phyloP scores from a whole-genome alignment of 1,140 invertebrate genomes.

The Cyclargus thomasi region DNA sequence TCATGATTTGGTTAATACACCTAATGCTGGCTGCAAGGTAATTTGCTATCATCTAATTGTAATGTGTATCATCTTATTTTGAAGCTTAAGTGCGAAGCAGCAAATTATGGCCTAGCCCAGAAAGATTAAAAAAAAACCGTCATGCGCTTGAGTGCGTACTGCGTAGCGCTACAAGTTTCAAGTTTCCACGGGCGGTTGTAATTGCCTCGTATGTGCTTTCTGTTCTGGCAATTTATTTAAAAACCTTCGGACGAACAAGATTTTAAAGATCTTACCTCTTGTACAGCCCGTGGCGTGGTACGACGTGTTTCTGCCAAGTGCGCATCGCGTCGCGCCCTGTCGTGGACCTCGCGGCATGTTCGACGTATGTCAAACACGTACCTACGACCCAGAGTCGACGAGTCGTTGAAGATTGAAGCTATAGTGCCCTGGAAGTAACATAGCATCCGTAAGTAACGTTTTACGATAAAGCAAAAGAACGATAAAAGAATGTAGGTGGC shows the following conservation, averaged over 20 bases:
- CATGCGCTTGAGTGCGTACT: too few species aligned
- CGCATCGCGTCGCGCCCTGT: conserved; percentile 84
- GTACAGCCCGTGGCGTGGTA: conserved; percentile 28
- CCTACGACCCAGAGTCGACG: conserved; percentile 88
- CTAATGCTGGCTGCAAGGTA: too few species aligned
- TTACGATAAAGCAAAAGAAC: too few species aligned
- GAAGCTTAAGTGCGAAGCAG: too few species aligned
- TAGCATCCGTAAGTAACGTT: not conserved
- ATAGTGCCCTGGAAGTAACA: conserved; percentile 82
- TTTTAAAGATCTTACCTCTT: conserved; percentile 24
- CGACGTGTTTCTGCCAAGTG: conserved; percentile 40
- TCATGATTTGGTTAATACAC: not conserved
- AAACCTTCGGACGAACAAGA: not conserved
- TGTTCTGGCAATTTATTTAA: not conserved
- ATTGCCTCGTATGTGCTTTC: too few species aligned
- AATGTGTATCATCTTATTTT: too few species aligned
- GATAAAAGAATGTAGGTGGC: too few species aligned
- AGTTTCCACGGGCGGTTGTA: too few species aligned
- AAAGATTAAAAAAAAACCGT: too few species aligned
- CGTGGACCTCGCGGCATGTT: conserved; percentile 91
- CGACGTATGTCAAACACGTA: conserved; percentile 92
- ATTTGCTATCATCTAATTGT: too few species aligned
- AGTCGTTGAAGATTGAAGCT: conserved; percentile 92
- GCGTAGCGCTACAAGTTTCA: too few species aligned
- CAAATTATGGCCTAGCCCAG: too few species aligned